Base-by-base conservation (phyloP, 2,797 vertebrate genomes). In the Chrysocyon brachyurus region DNA sequence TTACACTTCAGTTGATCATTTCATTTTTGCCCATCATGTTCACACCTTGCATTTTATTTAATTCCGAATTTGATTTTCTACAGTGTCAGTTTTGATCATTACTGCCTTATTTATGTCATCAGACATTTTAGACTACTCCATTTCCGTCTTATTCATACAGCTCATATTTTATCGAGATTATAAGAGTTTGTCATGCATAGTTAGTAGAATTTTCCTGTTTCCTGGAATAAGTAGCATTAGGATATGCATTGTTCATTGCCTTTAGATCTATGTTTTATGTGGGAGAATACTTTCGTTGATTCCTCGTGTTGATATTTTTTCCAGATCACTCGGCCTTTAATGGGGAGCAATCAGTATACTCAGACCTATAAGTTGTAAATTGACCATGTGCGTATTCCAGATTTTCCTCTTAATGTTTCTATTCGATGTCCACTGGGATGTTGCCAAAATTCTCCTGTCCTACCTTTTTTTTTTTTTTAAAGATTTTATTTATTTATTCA, bases 31-130 rank as follows among this genome's bases (percentile, higher is more conserved):
- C 17, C 56, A n/a, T 52, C 22, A 46, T 77, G 28, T 49, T 81
- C n/a, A 83, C 15, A 84, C 16, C 12, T 94, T 64, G 49, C 26
- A 21, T 36, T 82, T 82, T 84, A 81, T 70, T 68, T 64, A 91
- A 82, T 68, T 94, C 21, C 31, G 87, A 61, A 64, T 79, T 90
- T 96, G 26, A 91, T 92, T 90, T 87, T 88, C 31, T 40, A 12
- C 28, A 31, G 46, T 28, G 33, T 89, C 40, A 52, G 2, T 91
- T 66, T 59, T 89, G 63, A 84, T 86, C 24, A 22, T 83, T 28
- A 57, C 16, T 68, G 3, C 6, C 28, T 11, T 93, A 89, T 54
- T 84, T 81, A 75, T 73, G 21, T 54, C 61, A 86, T 54, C 49
- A 10, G 3, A 66, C 26, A 19, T 63, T 87, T 88, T 46, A 77